phyloP scores from a whole-genome alignment of 2,888 invertebrate genomes.

The Agriopis aurantiaria region DNA sequence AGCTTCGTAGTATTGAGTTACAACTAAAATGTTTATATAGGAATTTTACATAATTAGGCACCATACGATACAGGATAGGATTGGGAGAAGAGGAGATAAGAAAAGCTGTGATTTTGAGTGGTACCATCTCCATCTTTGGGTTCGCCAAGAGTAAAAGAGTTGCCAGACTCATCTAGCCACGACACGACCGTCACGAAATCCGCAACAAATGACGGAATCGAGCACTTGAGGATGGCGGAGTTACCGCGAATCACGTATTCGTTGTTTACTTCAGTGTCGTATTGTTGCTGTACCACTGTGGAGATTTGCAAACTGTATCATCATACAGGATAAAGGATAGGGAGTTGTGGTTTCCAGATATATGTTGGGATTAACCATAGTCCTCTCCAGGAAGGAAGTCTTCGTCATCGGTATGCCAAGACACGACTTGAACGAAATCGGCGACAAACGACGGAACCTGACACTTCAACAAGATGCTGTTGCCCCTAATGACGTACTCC shows the following conservation, averaged over 20 bases:
- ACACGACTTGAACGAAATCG: slow-evolving; percentile 93
- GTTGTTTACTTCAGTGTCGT: slow-evolving; percentile 96
- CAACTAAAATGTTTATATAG: slow-evolving; percentile 87
- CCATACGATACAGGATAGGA: slow-evolving; percentile 36
- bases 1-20: slow-evolving; percentile 95
- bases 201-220: slow-evolving; percentile 96
- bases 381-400: slow-evolving; percentile 89
- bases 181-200: slow-evolving; percentile 96
- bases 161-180: slow-evolving; percentile 93
- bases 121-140: slow-evolving; percentile 75
- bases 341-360: slow-evolving; percentile 39
- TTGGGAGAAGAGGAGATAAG: slow-evolving; percentile 35
- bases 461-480: slow-evolving; percentile 93
- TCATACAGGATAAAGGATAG: slow-evolving; percentile 40
- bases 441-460: slow-evolving; percentile 95
- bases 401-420: slow-evolving; percentile 93
- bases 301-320: slow-evolving; percentile 34
- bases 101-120: slow-evolving; percentile 35
- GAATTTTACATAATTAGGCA: slow-evolving; percentile 13
- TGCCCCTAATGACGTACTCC: slow-evolving; percentile 93
- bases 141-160: slow-evolving; percentile 73
- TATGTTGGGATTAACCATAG: slow-evolving; percentile 81
- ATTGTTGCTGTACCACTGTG: slow-evolving; percentile 95
- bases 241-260: slow-evolving; percentile 96
- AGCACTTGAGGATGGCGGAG: slow-evolving; percentile 95